Percentiles rank a stretch among this genome's conserved stretches.
phyloP scores from a whole-genome alignment of 2,888 invertebrate species.

The Dioctria rufipes region DNA sequence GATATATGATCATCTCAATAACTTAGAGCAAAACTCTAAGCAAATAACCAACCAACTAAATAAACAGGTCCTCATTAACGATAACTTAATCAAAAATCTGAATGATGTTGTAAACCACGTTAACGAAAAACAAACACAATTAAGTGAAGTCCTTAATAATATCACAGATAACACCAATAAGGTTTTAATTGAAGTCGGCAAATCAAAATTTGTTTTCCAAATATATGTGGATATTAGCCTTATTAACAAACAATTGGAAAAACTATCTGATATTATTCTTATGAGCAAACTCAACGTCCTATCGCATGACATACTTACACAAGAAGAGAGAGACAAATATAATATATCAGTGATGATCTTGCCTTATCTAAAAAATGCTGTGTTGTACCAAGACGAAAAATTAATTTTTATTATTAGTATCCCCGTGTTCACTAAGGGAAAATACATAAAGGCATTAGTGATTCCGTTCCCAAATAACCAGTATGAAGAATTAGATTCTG shows the following conservation, averaged over 20 bases:
- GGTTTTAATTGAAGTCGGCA: neutral
- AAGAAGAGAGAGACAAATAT: constrained; percentile 32
- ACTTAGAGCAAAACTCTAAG: neutral
- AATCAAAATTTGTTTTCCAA: neutral
- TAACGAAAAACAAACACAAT: constrained; percentile 3
- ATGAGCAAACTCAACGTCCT: constrained; percentile 2
- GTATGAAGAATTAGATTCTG: constrained; percentile 11
- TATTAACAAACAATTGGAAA: constrained; percentile 31
- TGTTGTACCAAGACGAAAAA: neutral
- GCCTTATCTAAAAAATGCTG: constrained; percentile 9
- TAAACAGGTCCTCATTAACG: neutral
- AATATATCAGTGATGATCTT: constrained; percentile 11
- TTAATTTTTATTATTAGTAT: constrained; percentile 9
- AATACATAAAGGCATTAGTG: constrained; percentile 26
- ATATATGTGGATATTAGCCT: neutral
- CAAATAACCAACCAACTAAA: constrained; percentile 2
- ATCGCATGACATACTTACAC: neutral
- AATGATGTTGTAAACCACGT: neutral
- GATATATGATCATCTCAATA: constrained; percentile 1
- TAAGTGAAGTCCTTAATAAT: too few species aligned
- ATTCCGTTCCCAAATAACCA: constrained; percentile 39
- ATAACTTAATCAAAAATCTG: neutral
- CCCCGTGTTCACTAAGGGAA: constrained; percentile 1
- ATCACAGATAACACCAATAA: too few species aligned
- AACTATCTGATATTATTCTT: constrained; percentile 28